Base-by-base conservation (phyloP, 2,797 vertebrate genomes). In the Simalia tracyae region DNA sequence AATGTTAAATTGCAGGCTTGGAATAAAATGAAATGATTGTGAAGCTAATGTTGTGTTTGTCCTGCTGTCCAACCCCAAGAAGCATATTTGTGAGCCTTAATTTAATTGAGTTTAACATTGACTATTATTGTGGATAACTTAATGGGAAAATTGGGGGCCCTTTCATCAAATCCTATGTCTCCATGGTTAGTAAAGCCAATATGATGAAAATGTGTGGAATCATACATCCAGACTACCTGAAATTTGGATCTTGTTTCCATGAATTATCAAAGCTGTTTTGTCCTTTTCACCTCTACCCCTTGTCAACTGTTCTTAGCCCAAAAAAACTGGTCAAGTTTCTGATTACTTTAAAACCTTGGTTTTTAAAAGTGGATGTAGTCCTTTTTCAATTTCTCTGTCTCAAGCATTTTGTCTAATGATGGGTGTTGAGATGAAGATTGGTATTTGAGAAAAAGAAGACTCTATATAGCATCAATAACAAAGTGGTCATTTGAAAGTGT, bases 1-100 rank as follows among this genome's bases (percentile, higher is more conserved):
- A 84, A 93, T 31, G 46, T 95, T 93, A 31, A 93, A 22, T 94
- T 94, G 87, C 31, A 91, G 64, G 0, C 88, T 0, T 93, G 17
- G n/a, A 87, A 26, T 94, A 87, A 19, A 60, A 89, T 88, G n/a
- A 88, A 92, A 22, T 19, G 1, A 0, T 28, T 22, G 56, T 76
- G 28, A 88, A 91, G 63, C 81, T 93, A 81, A 91, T 84, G 93
- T 59, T 86, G 87, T 93, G 12, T 93, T 95, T 95, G 81, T 94
- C 95, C 90, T 95, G 89, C 12, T 93, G 94, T 95, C 64, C 84
- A 88, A 91, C 36, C 92, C 89, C 84, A 94, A 94, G 93, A 68
- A 14, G 50, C 68, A 24, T 84, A 26, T 95, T 95, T 95, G 36
- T 42, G 36, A 46, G 24, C 6, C 42, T 50, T 64, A 15, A 64